phyloP scores from a whole-genome alignment of 2,888 invertebrate species.

The Bibio marci region DNA sequence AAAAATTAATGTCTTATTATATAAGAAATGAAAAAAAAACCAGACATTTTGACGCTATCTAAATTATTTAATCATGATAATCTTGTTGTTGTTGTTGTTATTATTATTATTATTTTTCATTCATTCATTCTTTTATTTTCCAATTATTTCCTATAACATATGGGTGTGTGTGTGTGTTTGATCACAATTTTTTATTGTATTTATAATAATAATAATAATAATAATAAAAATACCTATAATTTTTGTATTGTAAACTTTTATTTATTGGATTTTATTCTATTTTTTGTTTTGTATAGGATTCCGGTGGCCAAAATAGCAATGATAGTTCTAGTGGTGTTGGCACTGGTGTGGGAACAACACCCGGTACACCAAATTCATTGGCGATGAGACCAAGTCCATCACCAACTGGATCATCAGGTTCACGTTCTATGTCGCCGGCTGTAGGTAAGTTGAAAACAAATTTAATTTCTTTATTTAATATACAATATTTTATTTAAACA shows the following conservation, averaged over 20 bases:
- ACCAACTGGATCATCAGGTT: conserved; percentile 83
- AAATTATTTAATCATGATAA: background rate
- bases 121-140: conserved; percentile 1
- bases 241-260: no score
- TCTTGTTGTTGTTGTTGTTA: background rate
- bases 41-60: no score
- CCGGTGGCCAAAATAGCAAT: conserved; percentile 73
- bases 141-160: no score
- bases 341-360: conserved; percentile 42
- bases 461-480: no score
- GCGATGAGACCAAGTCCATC: conserved; percentile 84
- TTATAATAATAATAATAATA: no score
- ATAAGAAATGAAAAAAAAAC: no score
- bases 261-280: conserved; percentile 8
- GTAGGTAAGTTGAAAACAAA: conserved; percentile 72
- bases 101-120: background rate
- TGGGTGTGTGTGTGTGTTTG: no score
- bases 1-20: no score
- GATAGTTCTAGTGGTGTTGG: conserved; percentile 57
- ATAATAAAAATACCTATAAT: no score
- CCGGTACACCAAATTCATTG: conserved; percentile 47
- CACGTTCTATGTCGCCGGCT: conserved; percentile 95
- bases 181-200: no score
- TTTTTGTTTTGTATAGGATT: conserved; percentile 42
- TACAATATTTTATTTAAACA: no score